These are phyloP conservation scores for Centrocercus urophasianus DNA, from an alignment of 2,113 vertebrate species.

Conservation along the genomic window DNA sequence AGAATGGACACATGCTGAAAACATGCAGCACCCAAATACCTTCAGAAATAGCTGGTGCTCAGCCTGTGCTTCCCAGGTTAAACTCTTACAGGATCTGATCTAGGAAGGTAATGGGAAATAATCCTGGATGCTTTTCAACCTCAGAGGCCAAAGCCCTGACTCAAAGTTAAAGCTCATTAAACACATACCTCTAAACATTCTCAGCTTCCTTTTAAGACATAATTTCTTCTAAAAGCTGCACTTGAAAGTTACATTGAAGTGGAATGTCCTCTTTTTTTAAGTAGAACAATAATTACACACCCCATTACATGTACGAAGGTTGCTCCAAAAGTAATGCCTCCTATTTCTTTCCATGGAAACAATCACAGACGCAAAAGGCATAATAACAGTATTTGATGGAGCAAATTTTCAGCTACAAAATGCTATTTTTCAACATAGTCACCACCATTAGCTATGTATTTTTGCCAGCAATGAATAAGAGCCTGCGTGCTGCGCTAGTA, in stretches of 20 bases:
- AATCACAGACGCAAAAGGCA: not conserved
- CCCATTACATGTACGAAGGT: not conserved
- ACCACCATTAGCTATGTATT: not conserved
- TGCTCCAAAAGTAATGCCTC: not conserved
- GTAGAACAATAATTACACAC: constrained; percentile 20
- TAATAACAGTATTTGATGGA: not conserved
- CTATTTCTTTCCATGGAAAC: not conserved
- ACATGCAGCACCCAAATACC: not conserved
- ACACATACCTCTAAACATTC: not conserved
- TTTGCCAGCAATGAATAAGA: not conserved
- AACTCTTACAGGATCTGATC: not conserved
- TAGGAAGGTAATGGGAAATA: not conserved
- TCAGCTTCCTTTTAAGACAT: constrained; percentile 24
- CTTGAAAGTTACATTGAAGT: constrained; percentile 35
- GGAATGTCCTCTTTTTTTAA: constrained; percentile 54
- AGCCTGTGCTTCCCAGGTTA: not conserved
- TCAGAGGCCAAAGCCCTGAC: not conserved
- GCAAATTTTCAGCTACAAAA: not conserved
- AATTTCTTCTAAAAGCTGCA: constrained; percentile 15
- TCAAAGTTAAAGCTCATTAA: constrained; percentile 13
- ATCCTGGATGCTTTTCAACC: not conserved
- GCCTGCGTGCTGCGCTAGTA: not conserved
- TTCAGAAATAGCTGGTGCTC: not conserved
- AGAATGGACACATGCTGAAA: not conserved
- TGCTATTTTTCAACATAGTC: not conserved